Conservation (phyloP, 1,140 invertebrate genomes). For the Goniozus legneri region DNA sequence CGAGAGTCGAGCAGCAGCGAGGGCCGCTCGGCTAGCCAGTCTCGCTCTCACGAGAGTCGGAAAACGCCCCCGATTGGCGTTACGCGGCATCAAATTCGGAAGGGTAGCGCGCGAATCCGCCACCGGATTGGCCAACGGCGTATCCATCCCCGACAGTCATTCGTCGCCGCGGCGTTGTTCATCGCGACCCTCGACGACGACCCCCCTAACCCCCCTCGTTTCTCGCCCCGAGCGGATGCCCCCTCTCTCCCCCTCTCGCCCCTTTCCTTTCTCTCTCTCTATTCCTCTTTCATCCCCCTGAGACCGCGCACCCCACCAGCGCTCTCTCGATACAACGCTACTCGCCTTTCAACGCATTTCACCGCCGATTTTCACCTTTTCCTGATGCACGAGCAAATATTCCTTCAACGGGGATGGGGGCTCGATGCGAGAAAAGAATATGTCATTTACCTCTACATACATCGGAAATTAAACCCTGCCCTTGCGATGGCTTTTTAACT, state of each 20-base stretch:
- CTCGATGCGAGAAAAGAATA: not conserved
- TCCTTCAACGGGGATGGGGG: constrained; percentile 21
- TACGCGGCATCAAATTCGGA: constrained; percentile 22
- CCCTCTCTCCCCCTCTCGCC: constrained; percentile 16
- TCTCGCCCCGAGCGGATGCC: too few species aligned
- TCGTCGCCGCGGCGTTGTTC: constrained; percentile 32
- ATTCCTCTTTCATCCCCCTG: constrained; percentile 9
- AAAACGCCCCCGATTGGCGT: constrained; percentile 31
- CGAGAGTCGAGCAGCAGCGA: not conserved
- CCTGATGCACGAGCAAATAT: constrained; percentile 25
- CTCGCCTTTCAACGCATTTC: constrained; percentile 22
- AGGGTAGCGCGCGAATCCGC: constrained; percentile 12
- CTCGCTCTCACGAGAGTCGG: too few species aligned
- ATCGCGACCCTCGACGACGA: constrained; percentile 22
- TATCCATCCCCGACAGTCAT: constrained; percentile 42
- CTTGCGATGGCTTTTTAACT: too few species aligned
- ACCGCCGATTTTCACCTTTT: constrained; percentile 22
- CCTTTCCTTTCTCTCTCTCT: constrained; percentile 8
- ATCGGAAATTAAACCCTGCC: too few species aligned
- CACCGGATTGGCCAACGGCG: constrained; percentile 29
- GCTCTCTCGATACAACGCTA: constrained; percentile 7
- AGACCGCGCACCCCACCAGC: constrained; percentile 16
- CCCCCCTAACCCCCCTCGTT: constrained; percentile 14
- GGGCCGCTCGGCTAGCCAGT: constrained; percentile 11
- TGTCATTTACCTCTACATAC: too few species aligned